Evolutionary conservation across 2,113 vertebrate species (phyloP), one percentile per base, ranked within the genome.

Genomic region (Lasiurus cinereus): DNA sequence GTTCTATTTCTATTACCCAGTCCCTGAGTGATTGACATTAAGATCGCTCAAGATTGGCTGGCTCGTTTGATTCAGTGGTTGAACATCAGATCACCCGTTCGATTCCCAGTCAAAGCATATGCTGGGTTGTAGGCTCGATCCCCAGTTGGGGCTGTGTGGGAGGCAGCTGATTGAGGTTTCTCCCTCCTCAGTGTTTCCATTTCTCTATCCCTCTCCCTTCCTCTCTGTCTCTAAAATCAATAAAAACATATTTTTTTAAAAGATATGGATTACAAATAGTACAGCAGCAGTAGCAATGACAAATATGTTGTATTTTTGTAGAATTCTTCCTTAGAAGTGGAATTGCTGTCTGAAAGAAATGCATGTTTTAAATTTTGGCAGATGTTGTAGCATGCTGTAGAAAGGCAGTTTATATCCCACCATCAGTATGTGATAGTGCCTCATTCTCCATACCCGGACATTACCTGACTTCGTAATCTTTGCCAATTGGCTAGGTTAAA

Each of bases 281-380:
- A 46, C 10, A 73, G 21, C 43, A 74, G 5, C 46, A 83, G 24
- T 50, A 74, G 56, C 64, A 74, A 1, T 76, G 31, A 89, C 69
- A 82, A 69, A 54, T 70, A 48, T 14, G 72, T 77, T 39, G 2
- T 87, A 16, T 83, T 84, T 66, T 94, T 48, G 31, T 67, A 84
- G 27, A 92, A 31, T 69, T 59, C 19, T 59, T 74, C 64, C 77
- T 88, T 78, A 83, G 64, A 79, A 73, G 36, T 74, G 3, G 19
- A 78, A 84, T 74, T 89, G 21, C n/a, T 43, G 0, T 90, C 19
- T 89, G 33, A 82, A 88, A 94, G 52, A 93, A 88, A 74, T 74
- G 12, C 0, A 2, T 54, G 48, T 76, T 69, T 94, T 62, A 82
- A 56, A 36, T 73, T 86, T 85, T 86, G 67, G 43, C 80, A 39